Evolutionary conservation across 2,113 vertebrate genomes (phyloP).

Genomic region (Chitala chitala): DNA sequence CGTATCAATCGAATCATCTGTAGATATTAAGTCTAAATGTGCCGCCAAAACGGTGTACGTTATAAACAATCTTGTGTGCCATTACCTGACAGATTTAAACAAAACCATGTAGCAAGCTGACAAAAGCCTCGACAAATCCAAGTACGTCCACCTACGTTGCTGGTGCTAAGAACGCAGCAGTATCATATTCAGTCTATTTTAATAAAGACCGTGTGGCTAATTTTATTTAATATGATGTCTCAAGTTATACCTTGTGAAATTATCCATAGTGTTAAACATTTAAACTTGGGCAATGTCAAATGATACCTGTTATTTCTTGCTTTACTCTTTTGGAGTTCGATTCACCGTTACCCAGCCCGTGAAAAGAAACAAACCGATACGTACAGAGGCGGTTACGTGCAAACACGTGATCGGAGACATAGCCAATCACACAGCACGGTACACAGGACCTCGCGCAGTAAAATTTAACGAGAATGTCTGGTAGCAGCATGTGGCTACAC

Average conservation of each 20-base stretch:
- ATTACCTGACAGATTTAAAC: too few species aligned
- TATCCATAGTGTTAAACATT: too few species aligned
- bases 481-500: too few species aligned
- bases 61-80: too few species aligned
- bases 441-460: background rate
- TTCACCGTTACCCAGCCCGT: background rate
- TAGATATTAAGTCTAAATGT: too few species aligned
- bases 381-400: background rate
- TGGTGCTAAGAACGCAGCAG: background rate
- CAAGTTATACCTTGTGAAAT: background rate
- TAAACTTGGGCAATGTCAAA: background rate
- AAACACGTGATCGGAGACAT: background rate
- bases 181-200: background rate
- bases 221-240: background rate
- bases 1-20: too few species aligned
- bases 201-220: background rate
- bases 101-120: background rate
- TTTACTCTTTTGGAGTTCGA: constrained; percentile 4
- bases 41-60: too few species aligned
- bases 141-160: background rate
- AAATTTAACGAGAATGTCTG: background rate
- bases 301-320: constrained; percentile 15
- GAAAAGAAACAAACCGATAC: background rate
- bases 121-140: too few species aligned
- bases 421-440: background rate